Base-by-base conservation (phyloP, 1,140 invertebrate species). In the Heterodera carotae region DNA sequence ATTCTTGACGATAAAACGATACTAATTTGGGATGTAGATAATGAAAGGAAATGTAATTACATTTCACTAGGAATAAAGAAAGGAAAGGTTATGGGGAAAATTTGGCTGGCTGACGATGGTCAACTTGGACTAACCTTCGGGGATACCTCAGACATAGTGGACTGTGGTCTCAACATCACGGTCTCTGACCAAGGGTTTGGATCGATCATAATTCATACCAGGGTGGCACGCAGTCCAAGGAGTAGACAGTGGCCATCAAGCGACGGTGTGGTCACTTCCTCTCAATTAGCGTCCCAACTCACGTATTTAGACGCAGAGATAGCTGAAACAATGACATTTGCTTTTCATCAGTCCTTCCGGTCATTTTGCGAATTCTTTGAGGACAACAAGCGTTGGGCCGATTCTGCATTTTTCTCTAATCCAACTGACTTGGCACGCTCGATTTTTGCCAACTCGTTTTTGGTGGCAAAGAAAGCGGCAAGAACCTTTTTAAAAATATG, bases 161-260 rank as follows among this genome's bases (percentile, higher is more conserved):
- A 69, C 10, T 69, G 67, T 69, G 48, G 48, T 2, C 22, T 8
- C 6, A 69, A 36, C 29, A 36, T 69, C 2, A 27, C n/a, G 10
- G 27, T 69, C 22, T 43, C 25, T 25, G 67, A 69, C 8, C 67
- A 69, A 27, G 67, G 67, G 34, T 69, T 69, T 69, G 67, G 34
- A 6, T 69, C n/a, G 8, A 27, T 25, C 36, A 27, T 25, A 33
- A 33, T 69, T 7, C 36, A 69, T 4, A n/a, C n/a, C 6, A 25
- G 27, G 33, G n/a, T 36, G 48, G 8, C 18, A 8, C 29, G 48
- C 8, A 69, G 29, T n/a, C 48, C 29, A 43, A 43, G 1, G 6
- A 15, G 39, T 34, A n/a, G 25, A n/a, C 31, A 39, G 39, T 39
- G 22, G 25, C 31, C 22, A 69, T 27, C 29, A 69, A 53, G 15